Evolutionary conservation across 2,113 vertebrate genomes (phyloP), one percentile per base, ranked within the genome.

Genomic region (Entosphenus tridentatus): DNA sequence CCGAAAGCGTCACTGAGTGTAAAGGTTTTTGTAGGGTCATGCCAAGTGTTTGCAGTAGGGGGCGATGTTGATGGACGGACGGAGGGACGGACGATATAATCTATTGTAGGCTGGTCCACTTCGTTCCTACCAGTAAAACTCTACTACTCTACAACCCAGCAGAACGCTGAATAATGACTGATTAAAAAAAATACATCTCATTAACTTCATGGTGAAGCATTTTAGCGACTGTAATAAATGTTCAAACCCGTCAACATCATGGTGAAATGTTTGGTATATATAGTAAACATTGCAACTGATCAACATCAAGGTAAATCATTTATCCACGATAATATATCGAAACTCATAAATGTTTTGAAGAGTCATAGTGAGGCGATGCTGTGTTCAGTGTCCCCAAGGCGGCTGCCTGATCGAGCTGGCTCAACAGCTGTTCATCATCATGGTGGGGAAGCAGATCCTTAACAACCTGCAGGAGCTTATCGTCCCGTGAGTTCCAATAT

Each of bases 391-490:
- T 17, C 80, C 81, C 21, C 81, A 83, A 0, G 82, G 82, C 0
- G 81, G 83, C 10, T 84, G 82, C 71, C 80, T 84, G 57, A 82
- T 83, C 10, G 78, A 83, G 72, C 74, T 86, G 65, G 80, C 84
- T 65, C 78, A 83, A 71, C 80, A 83, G 39, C 83, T 85, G n/a
- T 85, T 85, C 73, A 80, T 85, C 75, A 84, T 83, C 72, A 83
- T 82, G 81, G 84, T 83, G 71, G 84, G 83, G 57, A 84, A 84
- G 70, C 81, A 84, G 75, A 75, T 85, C 17, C 77, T 82, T 77
- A 80, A 80, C 78, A 84, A 84, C 56, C 10, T 81, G 59, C 81
- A 85, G 74, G 82, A 85, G 74, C 83, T 84, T 56, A 68, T 83
- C n/a, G 67, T 82, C 57, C 83, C 81, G 80, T 83, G 80, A 13